These are phyloP conservation scores for Araneus ventricosus DNA, from an alignment of 1,140 invertebrate genomes.

Conservation along the genomic window DNA sequence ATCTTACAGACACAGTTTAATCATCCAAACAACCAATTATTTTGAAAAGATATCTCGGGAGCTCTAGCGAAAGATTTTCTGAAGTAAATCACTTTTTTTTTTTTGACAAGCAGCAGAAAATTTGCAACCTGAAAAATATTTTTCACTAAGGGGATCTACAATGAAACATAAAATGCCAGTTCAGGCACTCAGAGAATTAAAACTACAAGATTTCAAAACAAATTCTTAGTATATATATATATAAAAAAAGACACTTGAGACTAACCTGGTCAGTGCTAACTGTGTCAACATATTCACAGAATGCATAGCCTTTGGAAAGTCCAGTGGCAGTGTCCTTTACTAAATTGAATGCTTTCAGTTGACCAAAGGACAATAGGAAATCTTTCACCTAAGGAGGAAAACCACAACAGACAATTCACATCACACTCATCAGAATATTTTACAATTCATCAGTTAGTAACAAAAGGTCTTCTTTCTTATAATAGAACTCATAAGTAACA, in stretches of 20 bases:
- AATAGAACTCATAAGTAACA: too few relatives aligned
- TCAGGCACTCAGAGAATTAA: conserved; percentile 47
- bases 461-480: too few relatives aligned
- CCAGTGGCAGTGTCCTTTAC: conserved; percentile 99
- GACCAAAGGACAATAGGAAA: conserved; percentile 97
- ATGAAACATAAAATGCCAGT: conserved; percentile 5
- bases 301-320: conserved; percentile 98
- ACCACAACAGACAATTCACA: conserved; percentile 26
- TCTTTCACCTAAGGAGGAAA: conserved; percentile 82
- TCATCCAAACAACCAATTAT: too few relatives aligned
- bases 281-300: conserved; percentile 99
- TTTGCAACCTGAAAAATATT: too few relatives aligned
- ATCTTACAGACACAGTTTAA: too few relatives aligned
- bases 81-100: too few relatives aligned
- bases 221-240: too few relatives aligned
- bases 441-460: too few relatives aligned
- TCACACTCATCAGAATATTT: not conserved
- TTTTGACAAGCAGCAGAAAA: too few relatives aligned
- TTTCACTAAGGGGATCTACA: not conserved
- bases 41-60: too few relatives aligned
- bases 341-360: conserved; percentile 98
- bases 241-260: too few relatives aligned
- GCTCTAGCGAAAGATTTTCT: too few relatives aligned
- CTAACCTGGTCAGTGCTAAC: conserved; percentile 97
- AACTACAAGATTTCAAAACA: not conserved